Conservation (phyloP, 2,113 vertebrate genomes). For the Buteo buteo region DNA sequence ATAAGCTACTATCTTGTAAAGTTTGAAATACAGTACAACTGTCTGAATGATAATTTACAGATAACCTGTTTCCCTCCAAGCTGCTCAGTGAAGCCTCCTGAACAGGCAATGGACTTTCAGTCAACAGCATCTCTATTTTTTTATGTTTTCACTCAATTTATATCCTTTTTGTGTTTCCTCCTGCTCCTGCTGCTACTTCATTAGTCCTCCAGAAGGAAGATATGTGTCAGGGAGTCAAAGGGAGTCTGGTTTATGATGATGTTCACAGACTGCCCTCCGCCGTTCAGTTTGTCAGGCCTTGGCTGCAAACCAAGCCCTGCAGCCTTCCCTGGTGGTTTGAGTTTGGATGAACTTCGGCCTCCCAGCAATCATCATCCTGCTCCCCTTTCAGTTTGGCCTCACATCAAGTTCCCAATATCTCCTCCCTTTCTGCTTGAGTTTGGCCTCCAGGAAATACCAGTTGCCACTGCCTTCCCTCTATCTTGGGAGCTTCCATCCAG, state of each 20-base stretch:
- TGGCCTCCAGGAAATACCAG: conserved; percentile 20
- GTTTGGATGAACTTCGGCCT: conserved; percentile 36
- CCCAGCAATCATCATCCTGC: conserved; percentile 8
- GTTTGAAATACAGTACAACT: not conserved
- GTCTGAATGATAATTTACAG: not conserved
- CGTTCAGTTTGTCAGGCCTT: not conserved
- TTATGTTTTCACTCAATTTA: conserved; percentile 25
- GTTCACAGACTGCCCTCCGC: conserved; percentile 29
- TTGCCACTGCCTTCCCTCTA: not conserved
- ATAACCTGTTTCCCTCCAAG: not conserved
- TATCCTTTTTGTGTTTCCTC: conserved; percentile 9
- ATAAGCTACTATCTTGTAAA: not conserved
- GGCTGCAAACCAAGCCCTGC: conserved; percentile 42
- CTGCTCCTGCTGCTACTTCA: conserved; percentile 32
- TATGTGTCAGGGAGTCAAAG: conserved; percentile 17
- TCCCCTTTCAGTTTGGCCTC: conserved; percentile 32
- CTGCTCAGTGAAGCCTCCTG: not conserved
- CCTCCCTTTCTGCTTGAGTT: not conserved
- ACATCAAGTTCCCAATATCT: not conserved
- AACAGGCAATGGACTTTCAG: not conserved
- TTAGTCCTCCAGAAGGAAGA: conserved; percentile 41
- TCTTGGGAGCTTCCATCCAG: not conserved
- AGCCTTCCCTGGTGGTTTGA: conserved; percentile 23
- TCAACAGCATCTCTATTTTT: not conserved
- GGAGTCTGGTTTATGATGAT: conserved; percentile 40